Evolutionary conservation across 2,113 vertebrate species (phyloP), one percentile per base, ranked within the genome.

Genomic region (Elgaria multicarinata): DNA sequence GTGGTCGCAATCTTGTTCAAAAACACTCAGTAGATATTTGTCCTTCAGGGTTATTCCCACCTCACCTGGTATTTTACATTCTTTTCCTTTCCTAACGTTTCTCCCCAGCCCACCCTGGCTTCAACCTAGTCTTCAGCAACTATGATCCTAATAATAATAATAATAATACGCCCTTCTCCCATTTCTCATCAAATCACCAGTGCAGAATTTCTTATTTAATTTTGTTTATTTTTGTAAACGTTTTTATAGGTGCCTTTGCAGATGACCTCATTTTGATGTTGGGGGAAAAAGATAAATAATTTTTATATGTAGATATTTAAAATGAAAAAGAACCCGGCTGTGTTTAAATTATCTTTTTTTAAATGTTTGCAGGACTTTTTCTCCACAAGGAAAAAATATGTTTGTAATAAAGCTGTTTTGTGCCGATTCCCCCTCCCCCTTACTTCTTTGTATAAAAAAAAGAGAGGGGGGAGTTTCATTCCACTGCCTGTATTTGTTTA

Each of bases 181-280:
- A 72, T 72, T 93, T 90, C 95, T 93, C 94, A 87, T 94, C 95
- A 94, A 95, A 96, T 96, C 97, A 96, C 96, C 97, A 93, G 98
- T 98, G 98, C 98, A 97, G 98, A 92, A 93, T 95, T 98, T 88
- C 67, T 90, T 93, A 93, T 94, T 95, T 97, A 93, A 94, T 95
- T 97, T 96, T 92, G 97, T 97, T 97, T 98, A 98, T 98, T 98
- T 97, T 98, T 98, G 97, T 97, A 98, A 97, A 97, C 96, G 95
- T 97, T 89, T 84, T 97, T 96, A 92, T 95, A 97, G 99, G 97
- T 99, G 98, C 98, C 98, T 99, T 98, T 97, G 97, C 97, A 97
- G 97, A 99, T 98, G 97, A 98, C 98, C 98, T 99, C 98, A 98
- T 98, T 97, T 98, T 97, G 93, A 98, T 97, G 97, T 95, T 97